Conservation (phyloP, 2,888 invertebrate species). For the Tenthredo distinguenda region DNA sequence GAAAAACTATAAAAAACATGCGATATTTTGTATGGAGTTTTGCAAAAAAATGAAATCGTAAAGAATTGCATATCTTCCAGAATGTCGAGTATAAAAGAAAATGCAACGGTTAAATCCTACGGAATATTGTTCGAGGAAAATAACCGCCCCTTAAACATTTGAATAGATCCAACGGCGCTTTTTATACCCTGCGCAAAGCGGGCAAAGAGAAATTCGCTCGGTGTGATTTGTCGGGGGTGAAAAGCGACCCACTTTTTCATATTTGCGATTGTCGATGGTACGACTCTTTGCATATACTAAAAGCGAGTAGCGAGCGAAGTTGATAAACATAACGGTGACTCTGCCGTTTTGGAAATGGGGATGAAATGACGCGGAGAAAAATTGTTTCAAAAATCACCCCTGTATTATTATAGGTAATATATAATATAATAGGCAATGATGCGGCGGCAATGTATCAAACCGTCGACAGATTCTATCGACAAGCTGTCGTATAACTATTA, state of each 20-base stretch:
- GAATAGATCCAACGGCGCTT: not conserved
- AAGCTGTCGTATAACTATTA: constrained; percentile 65
- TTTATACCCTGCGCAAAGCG: not conserved
- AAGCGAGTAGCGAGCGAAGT: not conserved
- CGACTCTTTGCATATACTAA: not conserved
- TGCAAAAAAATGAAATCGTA: not conserved
- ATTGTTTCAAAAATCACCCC: not conserved
- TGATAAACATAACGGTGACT: not conserved
- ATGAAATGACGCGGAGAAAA: not conserved
- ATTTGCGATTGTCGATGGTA: not conserved
- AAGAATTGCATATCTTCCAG: not conserved
- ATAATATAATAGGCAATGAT: constrained; percentile 65
- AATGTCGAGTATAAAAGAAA: not conserved
- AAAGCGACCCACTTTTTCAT: not conserved
- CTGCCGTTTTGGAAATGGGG: not conserved
- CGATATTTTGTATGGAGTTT: not conserved
- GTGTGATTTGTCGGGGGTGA: not conserved
- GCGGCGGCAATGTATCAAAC: constrained; percentile 64
- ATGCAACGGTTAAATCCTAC: not conserved
- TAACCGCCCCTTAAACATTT: not conserved
- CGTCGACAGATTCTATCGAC: constrained; percentile 65
- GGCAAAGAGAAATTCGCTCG: not conserved
- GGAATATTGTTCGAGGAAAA: not conserved
- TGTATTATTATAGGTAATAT: constrained; percentile 34
- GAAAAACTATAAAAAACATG: not conserved